Evolutionary conservation across 2,113 vertebrate genomes (phyloP), one percentile per base, ranked within the genome.

Genomic region (Takifugu flavidus): DNA sequence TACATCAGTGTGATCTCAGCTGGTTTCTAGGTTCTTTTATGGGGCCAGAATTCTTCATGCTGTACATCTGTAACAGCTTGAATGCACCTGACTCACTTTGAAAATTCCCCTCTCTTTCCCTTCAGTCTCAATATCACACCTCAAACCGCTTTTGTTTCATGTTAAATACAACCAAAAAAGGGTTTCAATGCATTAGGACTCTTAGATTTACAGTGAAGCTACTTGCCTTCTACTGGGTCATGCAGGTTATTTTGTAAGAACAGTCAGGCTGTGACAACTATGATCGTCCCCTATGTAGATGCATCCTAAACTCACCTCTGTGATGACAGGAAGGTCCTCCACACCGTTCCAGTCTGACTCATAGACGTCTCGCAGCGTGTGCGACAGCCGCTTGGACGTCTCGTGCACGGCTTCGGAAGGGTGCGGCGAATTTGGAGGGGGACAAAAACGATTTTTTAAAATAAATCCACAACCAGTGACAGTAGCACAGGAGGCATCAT

Each of bases 301-400:
- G 34, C 34, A 39, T 49, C 12, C 49, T 14, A 12, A 51, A 51
- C 87, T 83, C 85, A 96, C 96, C 13, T 88, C 89, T n/a, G 91
- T 90, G 4, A 98, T 98, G 74, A 83, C 78, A 20, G 88, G 78
- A 3, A 98, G 90, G 34, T 96, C 93, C 47, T 90, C 90, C 8
- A 86, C 80, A 2, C 95, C 96, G 0, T 92, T 87, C 95, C 96
- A 98, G 0, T 96, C 94, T 0, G 82, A 4, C 70, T 91, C 94
- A 68, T 98, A 98, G 65, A 98, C 78, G 29, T 95, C 94, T 68
- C 91, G 90, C 67, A 98, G 77, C 0, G 95, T 96, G 79, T 95
- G 93, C 0, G 95, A 93, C 44, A 98, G 81, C 25, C 81, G 91
- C 75, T 94, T 94, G 7, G 95, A 96, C 4, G 94, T 92, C 53